These are phyloP conservation scores for Calephelis perditalis DNA, from an alignment of 2,888 invertebrate species.

Conservation along the genomic window DNA sequence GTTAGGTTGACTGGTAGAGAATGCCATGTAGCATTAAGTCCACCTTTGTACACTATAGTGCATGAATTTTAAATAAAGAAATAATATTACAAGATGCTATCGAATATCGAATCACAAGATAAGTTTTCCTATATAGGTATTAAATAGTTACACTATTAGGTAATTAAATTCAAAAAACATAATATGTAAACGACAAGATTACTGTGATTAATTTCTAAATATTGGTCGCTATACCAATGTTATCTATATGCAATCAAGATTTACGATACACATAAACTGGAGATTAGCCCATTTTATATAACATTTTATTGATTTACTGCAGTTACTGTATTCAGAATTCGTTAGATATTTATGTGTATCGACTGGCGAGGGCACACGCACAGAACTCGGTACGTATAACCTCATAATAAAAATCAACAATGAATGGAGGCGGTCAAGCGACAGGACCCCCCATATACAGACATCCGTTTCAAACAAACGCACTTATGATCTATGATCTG, in stretches of 20 bases:
- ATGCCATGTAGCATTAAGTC: too few species aligned
- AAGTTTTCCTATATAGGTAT: conserved; percentile 33
- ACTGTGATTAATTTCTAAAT: conserved; percentile 55
- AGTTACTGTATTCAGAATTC: conserved; percentile 54
- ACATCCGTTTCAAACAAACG: conserved; percentile 59
- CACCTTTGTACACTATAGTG: too few species aligned
- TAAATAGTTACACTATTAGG: conserved; percentile 42
- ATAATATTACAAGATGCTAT: conserved; percentile 22
- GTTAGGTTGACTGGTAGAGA: too few species aligned
- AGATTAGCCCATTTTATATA: conserved; percentile 56
- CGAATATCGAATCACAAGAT: conserved; percentile 39
- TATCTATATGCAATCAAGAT: conserved; percentile 59
- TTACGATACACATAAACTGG: conserved; percentile 70
- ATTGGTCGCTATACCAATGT: conserved; percentile 31
- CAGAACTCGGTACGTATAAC: conserved; percentile 62
- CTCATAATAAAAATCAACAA: conserved; percentile 68
- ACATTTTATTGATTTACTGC: conserved; percentile 58
- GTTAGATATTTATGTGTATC: conserved; percentile 61
- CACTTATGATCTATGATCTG: conserved; percentile 77
- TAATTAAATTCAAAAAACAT: conserved; percentile 24
- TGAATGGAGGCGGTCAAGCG: conserved; percentile 52
- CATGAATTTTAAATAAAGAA: too few species aligned
- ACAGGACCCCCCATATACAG: conserved; percentile 67
- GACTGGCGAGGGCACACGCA: conserved; percentile 47
- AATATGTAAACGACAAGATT: conserved; percentile 35